Evolutionary conservation across 1,140 invertebrate species (phyloP).

Genomic region (Pseudomyrmex flavicornis): DNA sequence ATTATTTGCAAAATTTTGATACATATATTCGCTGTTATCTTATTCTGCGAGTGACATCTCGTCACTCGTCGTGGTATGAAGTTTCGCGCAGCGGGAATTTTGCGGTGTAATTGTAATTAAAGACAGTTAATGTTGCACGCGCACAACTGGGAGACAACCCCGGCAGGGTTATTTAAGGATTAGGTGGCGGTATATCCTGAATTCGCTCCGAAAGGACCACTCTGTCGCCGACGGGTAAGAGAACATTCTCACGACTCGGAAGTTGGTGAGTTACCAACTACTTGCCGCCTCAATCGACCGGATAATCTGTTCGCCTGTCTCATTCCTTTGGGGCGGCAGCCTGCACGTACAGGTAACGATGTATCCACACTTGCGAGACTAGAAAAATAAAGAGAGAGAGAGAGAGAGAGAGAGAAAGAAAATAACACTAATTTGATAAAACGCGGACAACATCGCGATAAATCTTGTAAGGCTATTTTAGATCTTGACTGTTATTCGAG

Average conservation of each 20-base stretch:
- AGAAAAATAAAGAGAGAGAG: neutral
- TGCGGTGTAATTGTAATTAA: conserved; percentile 66
- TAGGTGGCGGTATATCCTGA: conserved; percentile 28
- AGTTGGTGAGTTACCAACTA: conserved; percentile 66
- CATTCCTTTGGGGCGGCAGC: neutral
- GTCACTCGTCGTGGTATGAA: neutral
- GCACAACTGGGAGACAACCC: neutral
- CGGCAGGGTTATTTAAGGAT: conserved; percentile 57
- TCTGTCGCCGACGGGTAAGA: conserved; percentile 22
- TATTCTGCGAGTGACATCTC: neutral
- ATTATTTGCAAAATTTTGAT: no score
- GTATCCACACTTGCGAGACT: neutral
- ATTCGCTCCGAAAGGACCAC: conserved; percentile 29
- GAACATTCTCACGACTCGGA: conserved; percentile 55
- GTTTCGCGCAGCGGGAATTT: conserved; percentile 52
- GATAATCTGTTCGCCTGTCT: conserved; percentile 57
- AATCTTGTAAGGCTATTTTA: conserved; percentile 30
- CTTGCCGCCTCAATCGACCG: conserved; percentile 61
- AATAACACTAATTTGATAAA: neutral
- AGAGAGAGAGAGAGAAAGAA: neutral
- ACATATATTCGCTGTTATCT: no score
- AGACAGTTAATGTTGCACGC: conserved; percentile 63
- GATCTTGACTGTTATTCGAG: neutral
- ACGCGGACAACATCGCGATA: conserved; percentile 21
- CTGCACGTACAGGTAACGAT: neutral